Evolutionary conservation across 2,797 vertebrate genomes (phyloP), one percentile per base, ranked within the genome.

Genomic region (Loris lydekkerianus): DNA sequence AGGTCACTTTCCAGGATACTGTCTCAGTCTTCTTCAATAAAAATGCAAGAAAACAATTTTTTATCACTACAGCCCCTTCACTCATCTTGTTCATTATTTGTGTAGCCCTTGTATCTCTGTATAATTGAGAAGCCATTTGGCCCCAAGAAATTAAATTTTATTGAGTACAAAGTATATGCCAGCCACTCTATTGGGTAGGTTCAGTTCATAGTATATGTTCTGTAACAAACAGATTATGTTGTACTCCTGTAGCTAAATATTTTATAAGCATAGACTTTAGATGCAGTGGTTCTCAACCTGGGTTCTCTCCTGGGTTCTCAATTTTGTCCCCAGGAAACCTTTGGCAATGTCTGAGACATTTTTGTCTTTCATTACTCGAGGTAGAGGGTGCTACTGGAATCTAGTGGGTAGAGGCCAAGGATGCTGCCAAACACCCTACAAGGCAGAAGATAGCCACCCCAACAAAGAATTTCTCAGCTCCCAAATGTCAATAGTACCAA

Each of bases 101-200:
- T 83, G 94, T 89, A 84, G 80, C 18, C 29, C 18, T 82, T 88
- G 40, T 0, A 76, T 46, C 65, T 90, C 15, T 92, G 56, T 70
- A 75, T n/a, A 95, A 53, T n/a, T 93, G 77, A 65, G 25, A 95
- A 97, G 53, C 72, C 65, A 95, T 83, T 43, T 94, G 73, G 92
- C 63, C 37, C 37, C 43, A 76, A 86, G 46, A 84, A 76, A 61
- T 89, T 13, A 76, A 86, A 72, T 85, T 96, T 72, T 78, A 80
- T 86, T 95, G 75, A 53, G 5, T 80, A 61, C 4, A 60, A 69
- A 8, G 23, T 67, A 31, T 63, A 43, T 85, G 69, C 43, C n/a
- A 69, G 46, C 43, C 43, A n/a, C 20, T 72, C 37, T 58, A 63
- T 37, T 83, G 53, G 23, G 63, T 43, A 86, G 46, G 11, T 95